phyloP scores from a whole-genome alignment of 2,797 vertebrate genomes.

The Leptodactylus fallax region DNA sequence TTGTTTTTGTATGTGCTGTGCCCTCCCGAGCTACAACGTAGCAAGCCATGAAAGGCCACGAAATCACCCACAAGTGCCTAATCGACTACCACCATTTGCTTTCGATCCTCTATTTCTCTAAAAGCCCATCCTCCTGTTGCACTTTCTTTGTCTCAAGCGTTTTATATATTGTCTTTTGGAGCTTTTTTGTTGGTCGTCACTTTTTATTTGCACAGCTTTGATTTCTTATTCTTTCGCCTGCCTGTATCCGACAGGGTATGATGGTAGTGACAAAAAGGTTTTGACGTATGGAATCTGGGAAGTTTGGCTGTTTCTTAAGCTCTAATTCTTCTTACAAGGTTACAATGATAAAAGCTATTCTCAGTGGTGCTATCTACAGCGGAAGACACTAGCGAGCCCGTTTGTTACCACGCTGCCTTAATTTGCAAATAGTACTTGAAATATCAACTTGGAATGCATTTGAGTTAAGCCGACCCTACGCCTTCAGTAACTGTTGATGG shows the following conservation, averaged over 20 bases:
- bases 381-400: background rate
- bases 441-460: conserved; percentile 2
- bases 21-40: conserved; percentile 44
- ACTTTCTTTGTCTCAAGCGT: conserved; percentile 39
- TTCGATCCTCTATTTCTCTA: conserved; percentile 12
- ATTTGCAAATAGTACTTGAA: conserved; percentile 42
- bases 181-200: background rate
- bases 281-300: conserved; percentile 51
- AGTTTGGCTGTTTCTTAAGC: conserved; percentile 45
- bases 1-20: background rate
- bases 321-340: conserved; percentile 13
- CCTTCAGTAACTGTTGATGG: background rate
- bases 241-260: conserved; percentile 47
- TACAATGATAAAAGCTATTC: conserved; percentile 16
- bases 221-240: background rate
- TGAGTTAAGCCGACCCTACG: background rate
- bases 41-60: conserved; percentile 23
- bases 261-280: conserved; percentile 28
- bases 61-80: conserved; percentile 59
- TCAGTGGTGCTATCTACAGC: conserved; percentile 40
- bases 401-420: conserved; percentile 46
- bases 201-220: conserved; percentile 35
- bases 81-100: conserved; percentile 17
- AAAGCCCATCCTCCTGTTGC: conserved; percentile 38
- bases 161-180: background rate